Evolutionary conservation across 2,113 vertebrate genomes (phyloP), one percentile per base, ranked within the genome.

Genomic region (Prunella fulvescens): DNA sequence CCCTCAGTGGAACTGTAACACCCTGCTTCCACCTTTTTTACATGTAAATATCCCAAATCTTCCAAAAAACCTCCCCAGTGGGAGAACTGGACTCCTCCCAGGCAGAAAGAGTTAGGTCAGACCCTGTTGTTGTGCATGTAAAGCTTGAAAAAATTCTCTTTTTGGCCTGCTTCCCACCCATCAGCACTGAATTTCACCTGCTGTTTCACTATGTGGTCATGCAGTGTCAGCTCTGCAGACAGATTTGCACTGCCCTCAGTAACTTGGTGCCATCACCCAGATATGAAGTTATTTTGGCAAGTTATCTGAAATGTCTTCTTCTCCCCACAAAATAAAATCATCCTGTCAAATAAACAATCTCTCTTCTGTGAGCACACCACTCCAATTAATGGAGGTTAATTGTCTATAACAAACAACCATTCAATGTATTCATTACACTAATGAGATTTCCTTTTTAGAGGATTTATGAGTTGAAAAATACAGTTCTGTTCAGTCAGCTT

Each of bases 321-420:
- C 40, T 83, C 73, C 25, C 18, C 28, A 79, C 60, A 86, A 93
- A 79, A 84, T 48, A 57, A 91, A 86, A 81, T 45, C 37, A 53
- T 67, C 86, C 78, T 95, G 54, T 82, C 82, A 88, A 83, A 86
- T 78, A 86, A 96, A 94, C 85, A 96, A 71, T 84, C 60, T 60
- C 40, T 90, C 88, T 65, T 88, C 88, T 92, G 72, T 94, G 94
- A 95, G 44, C 77, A 84, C 92, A 74, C 76, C 93, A 88, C 88
- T 96, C 72, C 80, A 94, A 92, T 93, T 96, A 96, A 96, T 86
- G 83, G 80, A 86, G 53, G 90, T 90, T 94, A 96, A 91, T 95
- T 96, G 92, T 91, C 90, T 95, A 90, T 92, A 94, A 93, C 90
- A 96, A 96, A 86, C 93, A 93, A 76, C 76, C 47, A 94, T 96